These are phyloP conservation scores for Pheosia tremula DNA, from an alignment of 2,888 invertebrate genomes.

Conservation along the genomic window DNA sequence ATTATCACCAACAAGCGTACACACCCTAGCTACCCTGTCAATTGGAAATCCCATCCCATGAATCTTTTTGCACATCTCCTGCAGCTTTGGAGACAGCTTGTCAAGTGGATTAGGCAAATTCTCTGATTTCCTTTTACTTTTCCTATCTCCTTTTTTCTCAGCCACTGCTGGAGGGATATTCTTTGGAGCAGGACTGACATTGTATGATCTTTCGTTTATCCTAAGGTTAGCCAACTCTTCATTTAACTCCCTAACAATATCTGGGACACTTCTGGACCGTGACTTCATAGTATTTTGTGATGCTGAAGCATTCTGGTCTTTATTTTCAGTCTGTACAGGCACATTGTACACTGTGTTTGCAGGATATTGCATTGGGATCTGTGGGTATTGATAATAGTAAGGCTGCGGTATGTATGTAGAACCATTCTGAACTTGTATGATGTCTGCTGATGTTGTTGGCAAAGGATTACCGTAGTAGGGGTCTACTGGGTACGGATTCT, in stretches of 20 bases:
- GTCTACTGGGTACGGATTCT: slow-evolving; percentile 55
- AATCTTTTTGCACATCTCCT: slow-evolving; percentile 89
- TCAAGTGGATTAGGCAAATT: slow-evolving; percentile 70
- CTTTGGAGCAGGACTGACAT: slow-evolving; percentile 79
- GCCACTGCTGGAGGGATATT: slow-evolving; percentile 42
- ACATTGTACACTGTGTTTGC: slow-evolving; percentile 33
- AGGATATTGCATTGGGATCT: slow-evolving; percentile 55
- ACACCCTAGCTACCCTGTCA: slow-evolving; percentile 92
- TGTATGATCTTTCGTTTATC: slow-evolving; percentile 77
- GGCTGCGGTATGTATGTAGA: slow-evolving; percentile 68
- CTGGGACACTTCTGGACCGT: slow-evolving; percentile 88
- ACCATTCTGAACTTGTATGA: slow-evolving; percentile 52
- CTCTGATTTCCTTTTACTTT: slow-evolving; percentile 57
- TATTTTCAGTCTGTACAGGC: slow-evolving; percentile 30
- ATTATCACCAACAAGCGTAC: slow-evolving; percentile 89
- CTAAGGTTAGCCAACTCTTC: slow-evolving; percentile 85
- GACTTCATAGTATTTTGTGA: slow-evolving; percentile 64
- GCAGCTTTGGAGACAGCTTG: slow-evolving; percentile 79
- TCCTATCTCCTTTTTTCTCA: slow-evolving; percentile 54
- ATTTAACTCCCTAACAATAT: slow-evolving; percentile 90
- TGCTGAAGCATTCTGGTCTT: slow-evolving; percentile 38
- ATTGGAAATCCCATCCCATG: slow-evolving; percentile 95
- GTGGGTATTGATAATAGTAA: slow-evolving; percentile 70
- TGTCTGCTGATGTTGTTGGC: slow-evolving; percentile 52
- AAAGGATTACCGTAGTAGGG: slow-evolving; percentile 59